Percentiles rank a stretch among this genome's conserved stretches.
Evolutionary conservation across 2,888 invertebrate species (phyloP).

Genomic region (Capitulum mitella): DNA sequence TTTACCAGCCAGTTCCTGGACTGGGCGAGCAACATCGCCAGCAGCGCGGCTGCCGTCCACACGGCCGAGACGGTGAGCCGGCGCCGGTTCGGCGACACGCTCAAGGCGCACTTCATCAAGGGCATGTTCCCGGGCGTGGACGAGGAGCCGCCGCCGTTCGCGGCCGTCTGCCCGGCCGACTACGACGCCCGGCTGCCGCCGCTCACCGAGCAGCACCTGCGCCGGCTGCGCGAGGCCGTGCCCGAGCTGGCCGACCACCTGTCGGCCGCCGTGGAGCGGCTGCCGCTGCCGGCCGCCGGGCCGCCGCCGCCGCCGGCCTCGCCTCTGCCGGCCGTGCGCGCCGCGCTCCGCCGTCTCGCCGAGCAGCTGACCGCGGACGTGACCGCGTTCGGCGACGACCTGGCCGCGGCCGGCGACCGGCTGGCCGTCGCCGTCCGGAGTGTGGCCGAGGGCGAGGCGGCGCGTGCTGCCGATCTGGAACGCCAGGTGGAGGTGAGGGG

Average conservation of each 20-base stretch:
- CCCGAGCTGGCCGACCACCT: constrained; percentile 51
- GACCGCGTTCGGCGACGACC: background rate
- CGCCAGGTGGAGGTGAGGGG: background rate
- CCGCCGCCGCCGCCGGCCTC: constrained; percentile 18
- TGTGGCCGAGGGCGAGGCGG: constrained; percentile 41
- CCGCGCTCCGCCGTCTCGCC: constrained; percentile 10
- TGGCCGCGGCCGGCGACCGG: constrained; percentile 37
- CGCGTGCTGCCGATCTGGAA: background rate
- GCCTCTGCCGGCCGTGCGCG: constrained; percentile 51
- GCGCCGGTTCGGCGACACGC: constrained; percentile 65
- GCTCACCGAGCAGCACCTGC: constrained; percentile 53
- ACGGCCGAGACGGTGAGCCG: constrained; percentile 72
- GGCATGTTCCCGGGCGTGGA: constrained; percentile 84
- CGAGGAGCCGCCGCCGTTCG: constrained; percentile 75
- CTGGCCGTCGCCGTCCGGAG: constrained; percentile 45
- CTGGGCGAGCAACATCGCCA: constrained; percentile 78
- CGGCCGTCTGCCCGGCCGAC: constrained; percentile 66
- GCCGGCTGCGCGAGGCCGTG: constrained; percentile 55
- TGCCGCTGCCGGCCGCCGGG: constrained; percentile 24
- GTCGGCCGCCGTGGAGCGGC: too few species aligned
- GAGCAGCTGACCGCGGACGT: constrained; percentile 15
- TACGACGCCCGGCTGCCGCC: constrained; percentile 65
- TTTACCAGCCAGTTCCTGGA: constrained; percentile 42
- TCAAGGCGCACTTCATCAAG: constrained; percentile 70
- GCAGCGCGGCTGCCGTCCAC: constrained; percentile 68